Conservation (phyloP, 2,797 vertebrate genomes). For the Apodemus agrarius region DNA sequence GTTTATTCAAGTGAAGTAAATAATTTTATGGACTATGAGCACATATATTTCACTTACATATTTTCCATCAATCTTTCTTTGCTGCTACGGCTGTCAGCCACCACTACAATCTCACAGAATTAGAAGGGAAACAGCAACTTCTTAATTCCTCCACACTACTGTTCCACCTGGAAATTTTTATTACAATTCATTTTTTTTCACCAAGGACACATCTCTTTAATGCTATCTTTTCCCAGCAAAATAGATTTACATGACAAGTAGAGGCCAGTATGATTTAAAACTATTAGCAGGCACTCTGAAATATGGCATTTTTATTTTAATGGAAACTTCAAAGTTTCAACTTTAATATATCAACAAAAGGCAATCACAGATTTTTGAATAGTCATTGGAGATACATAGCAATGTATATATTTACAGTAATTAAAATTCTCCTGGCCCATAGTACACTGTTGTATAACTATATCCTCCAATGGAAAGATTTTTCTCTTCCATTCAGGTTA, state of each 20-base stretch:
- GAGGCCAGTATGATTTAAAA: slow-evolving; percentile 69
- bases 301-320: background rate
- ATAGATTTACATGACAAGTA: background rate
- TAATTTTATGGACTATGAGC: slow-evolving; percentile 68
- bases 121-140: slow-evolving; percentile 27
- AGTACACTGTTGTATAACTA: background rate
- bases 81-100: slow-evolving; percentile 46
- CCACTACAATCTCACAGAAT: slow-evolving; percentile 65
- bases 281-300: background rate
- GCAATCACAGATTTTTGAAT: background rate
- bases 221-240: slow-evolving; percentile 63
- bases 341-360: slow-evolving; percentile 49
- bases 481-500: no score
- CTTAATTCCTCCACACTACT: slow-evolving; percentile 7
- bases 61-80: slow-evolving; percentile 74
- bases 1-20: slow-evolving; percentile 74
- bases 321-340: slow-evolving; percentile 50
- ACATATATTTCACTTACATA: slow-evolving; percentile 61
- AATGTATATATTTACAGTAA: background rate
- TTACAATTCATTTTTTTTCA: slow-evolving; percentile 53
- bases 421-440: slow-evolving; percentile 27
- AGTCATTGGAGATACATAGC: background rate
- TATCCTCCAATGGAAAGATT: background rate
- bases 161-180: slow-evolving; percentile 69
- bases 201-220: background rate